Percentiles rank a stretch among this genome's conserved stretches.
Evolutionary conservation across 2,888 invertebrate genomes (phyloP).

Genomic region (Leucophora obtusa): DNA sequence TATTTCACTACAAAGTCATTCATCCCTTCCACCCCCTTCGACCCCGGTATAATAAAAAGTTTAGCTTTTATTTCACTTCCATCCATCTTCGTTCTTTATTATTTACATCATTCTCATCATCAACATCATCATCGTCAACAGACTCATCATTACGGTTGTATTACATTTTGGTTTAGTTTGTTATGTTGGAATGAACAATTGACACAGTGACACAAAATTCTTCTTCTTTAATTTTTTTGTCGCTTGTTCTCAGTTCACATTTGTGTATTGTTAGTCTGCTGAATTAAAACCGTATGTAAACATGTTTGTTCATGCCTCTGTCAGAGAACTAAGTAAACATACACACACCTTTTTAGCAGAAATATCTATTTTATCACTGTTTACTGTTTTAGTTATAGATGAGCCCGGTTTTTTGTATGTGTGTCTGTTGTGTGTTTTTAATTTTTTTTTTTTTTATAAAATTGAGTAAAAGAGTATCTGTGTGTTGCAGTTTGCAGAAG

Average conservation of each 20-base stretch:
- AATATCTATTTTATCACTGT: constrained; percentile 14
- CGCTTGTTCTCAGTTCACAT: not conserved
- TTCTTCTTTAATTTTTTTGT: constrained; percentile 20
- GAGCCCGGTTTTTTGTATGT: not conserved
- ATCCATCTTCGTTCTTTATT: constrained; percentile 1
- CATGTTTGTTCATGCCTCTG: constrained; percentile 32
- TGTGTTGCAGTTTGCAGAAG: not conserved
- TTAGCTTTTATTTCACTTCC: not conserved
- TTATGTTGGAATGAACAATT: constrained; percentile 57
- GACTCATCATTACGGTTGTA: not conserved
- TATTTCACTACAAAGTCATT: constrained; percentile 29
- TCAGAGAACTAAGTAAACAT: constrained; percentile 66
- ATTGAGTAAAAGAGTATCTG: constrained; percentile 35
- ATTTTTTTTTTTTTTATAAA: constrained; percentile 6
- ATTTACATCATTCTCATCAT: constrained; percentile 21
- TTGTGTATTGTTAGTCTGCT: constrained; percentile 39
- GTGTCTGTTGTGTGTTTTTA: too few species aligned
- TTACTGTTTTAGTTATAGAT: not conserved
- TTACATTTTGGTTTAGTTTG: constrained; percentile 32
- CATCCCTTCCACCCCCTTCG: not conserved
- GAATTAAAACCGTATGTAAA: constrained; percentile 47
- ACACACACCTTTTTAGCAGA: constrained; percentile 67
- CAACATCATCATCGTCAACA: constrained; percentile 6
- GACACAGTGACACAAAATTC: constrained; percentile 68
- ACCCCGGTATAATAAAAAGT: not conserved